These are phyloP conservation scores for Diplazon laetatorius DNA, from an alignment of 2,888 invertebrate species.

Conservation along the genomic window DNA sequence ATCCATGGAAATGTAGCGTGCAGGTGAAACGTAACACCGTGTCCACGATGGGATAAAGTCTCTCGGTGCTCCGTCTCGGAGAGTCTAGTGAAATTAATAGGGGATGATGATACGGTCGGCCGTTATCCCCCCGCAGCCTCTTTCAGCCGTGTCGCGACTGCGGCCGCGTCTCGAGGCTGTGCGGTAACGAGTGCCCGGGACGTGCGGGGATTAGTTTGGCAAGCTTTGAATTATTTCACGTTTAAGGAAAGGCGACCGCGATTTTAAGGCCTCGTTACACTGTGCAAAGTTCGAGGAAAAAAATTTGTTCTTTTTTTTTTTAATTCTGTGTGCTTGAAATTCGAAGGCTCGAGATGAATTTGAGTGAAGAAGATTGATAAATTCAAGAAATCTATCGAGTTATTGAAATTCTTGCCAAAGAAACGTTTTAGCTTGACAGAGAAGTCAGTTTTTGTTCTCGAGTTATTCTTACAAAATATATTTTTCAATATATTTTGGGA, in stretches of 20 bases:
- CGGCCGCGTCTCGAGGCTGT: neutral
- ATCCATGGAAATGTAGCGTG: conserved; percentile 35
- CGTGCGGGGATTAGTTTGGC: conserved; percentile 41
- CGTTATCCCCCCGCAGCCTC: conserved; percentile 19
- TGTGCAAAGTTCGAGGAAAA: too few relatives aligned
- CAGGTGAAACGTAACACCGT: conserved; percentile 35
- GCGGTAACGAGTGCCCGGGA: neutral
- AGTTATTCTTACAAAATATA: too few relatives aligned
- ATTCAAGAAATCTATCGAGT: too few relatives aligned
- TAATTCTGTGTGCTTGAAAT: too few relatives aligned
- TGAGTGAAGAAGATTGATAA: too few relatives aligned
- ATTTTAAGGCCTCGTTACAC: conserved; percentile 1
- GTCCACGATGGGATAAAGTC: conserved; percentile 39
- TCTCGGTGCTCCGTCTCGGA: conserved; percentile 14
- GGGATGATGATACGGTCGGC: conserved; percentile 36
- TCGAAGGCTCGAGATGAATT: too few relatives aligned
- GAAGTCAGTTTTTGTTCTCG: too few relatives aligned
- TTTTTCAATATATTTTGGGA: too few relatives aligned
- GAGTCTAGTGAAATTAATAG: conserved; percentile 52
- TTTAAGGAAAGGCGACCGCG: conserved; percentile 22
- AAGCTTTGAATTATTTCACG: conserved; percentile 48
- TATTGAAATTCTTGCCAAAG: too few relatives aligned
- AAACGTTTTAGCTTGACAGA: too few relatives aligned
- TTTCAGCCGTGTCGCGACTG: neutral
- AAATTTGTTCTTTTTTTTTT: too few relatives aligned